Conservation (phyloP, 2,113 vertebrate genomes). For the Struthidea cinerea region DNA sequence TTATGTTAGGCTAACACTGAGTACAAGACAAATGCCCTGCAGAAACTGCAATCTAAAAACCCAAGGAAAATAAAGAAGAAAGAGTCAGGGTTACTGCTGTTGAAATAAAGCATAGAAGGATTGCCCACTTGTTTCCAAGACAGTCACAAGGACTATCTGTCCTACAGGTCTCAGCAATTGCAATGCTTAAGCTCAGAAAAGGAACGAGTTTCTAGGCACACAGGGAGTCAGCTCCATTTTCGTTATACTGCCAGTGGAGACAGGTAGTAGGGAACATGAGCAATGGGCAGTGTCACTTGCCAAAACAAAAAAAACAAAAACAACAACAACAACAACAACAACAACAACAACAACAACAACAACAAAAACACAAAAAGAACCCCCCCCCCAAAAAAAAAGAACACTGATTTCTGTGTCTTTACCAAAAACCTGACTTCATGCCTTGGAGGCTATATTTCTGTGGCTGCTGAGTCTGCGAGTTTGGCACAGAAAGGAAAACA, state of each 20-base stretch:
- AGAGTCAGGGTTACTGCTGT: not conserved
- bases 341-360: too few relatives aligned
- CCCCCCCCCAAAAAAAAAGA: too few relatives aligned
- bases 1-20: not conserved
- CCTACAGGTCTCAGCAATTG: not conserved
- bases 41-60: not conserved
- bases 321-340: too few relatives aligned
- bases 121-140: not conserved
- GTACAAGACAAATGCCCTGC: not conserved
- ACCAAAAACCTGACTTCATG: slow-evolving; percentile 9
- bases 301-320: not conserved
- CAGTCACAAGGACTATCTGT: not conserved
- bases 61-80: not conserved
- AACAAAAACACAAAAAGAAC: too few relatives aligned
- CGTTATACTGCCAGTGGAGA: not conserved
- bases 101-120: not conserved
- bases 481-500: slow-evolving; percentile 21
- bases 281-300: not conserved
- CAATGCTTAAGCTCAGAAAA: not conserved
- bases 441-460: not conserved
- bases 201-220: not conserved
- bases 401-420: not conserved
- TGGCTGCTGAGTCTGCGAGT: not conserved
- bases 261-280: not conserved
- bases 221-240: not conserved